A percentile compares a stretch with the other conserved stretches of the same genome.
These are phyloP conservation scores for Drosophila simulans DNA, from an alignment of 1,140 invertebrate genomes.

Conservation along the genomic window DNA sequence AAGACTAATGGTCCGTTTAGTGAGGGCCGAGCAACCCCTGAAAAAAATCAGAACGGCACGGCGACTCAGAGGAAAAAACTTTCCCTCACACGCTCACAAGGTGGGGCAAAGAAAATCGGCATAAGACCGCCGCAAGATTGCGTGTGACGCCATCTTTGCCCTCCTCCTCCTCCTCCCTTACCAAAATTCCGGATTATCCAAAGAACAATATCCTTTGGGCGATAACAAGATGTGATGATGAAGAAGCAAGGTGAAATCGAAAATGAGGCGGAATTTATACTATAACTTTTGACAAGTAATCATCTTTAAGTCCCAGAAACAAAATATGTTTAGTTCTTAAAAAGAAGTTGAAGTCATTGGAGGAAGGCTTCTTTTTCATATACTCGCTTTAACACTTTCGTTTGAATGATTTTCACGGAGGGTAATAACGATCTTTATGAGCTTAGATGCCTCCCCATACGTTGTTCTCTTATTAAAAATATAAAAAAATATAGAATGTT, in stretches of 20 bases:
- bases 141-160: slow-evolving; percentile 44
- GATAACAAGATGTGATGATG: not conserved
- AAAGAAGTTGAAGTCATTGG: too few species aligned
- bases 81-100: slow-evolving; percentile 51
- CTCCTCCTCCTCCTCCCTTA: not conserved
- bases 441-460: slow-evolving; percentile 1
- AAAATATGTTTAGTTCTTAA: too few species aligned
- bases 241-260: not conserved
- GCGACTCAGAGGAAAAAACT: slow-evolving; percentile 39
- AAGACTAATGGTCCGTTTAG: slow-evolving; percentile 82
- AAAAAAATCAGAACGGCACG: slow-evolving; percentile 31
- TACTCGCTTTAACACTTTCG: not conserved
- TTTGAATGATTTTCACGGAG: not conserved
- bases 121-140: slow-evolving; percentile 63
- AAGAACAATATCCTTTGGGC: slow-evolving; percentile 53
- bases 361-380: too few species aligned
- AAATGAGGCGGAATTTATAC: not conserved
- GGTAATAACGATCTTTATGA: not conserved
- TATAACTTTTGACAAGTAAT: too few species aligned
- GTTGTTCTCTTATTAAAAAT: slow-evolving; percentile 55
- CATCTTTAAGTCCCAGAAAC: too few species aligned
- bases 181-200: slow-evolving; percentile 50
- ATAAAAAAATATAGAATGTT: slow-evolving; percentile 45
- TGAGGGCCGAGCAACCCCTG: slow-evolving; percentile 53
- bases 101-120: slow-evolving; percentile 44